Base-by-base conservation (phyloP, 1,140 invertebrate species). In the Zelostemma sp. region DNA sequence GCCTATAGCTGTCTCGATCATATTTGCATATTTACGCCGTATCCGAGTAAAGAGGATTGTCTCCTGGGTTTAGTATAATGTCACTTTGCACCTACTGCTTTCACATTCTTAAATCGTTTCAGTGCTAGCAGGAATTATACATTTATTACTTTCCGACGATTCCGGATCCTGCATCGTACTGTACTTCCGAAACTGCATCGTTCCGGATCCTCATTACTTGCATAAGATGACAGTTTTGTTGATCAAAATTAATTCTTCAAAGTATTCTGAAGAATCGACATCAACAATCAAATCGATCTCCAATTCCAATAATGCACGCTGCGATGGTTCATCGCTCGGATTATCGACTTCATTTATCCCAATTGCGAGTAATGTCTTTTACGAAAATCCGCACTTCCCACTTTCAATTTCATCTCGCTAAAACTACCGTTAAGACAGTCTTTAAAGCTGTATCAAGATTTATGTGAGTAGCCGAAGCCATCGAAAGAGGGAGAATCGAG, bases 21-120 rank as follows among this genome's bases (percentile, higher is more conserved):
- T 73, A 78, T 80, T 80, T 79, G 78, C 79, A 80, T 80, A 80
- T 79, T 80, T 79, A 76, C 77, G 69, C 41, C 62, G 62, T 67
- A 70, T 69, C 48, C 58, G 51, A 63, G 63, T 73, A 69, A 73
- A 73, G 72, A 73, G 66, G 67, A 69, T 67, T 69, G 72, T 73
- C 72, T 73, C 72, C 47, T 58, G 72, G 67, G 68, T 70, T 73
- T 65, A 68, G 64, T 70, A 73, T 72, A 72, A 72, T 67, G 63
- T 67, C 68, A 53, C 68, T 72, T 67, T 60, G 53, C 68, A 67
- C 68, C 55, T 67, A 48, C 58, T 51, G 41, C 31, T 25, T 46
- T 64, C 19, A 50, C 54, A 63, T 61, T 69, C 63, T 61, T 64
- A 31, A 56, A 63, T 55, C 40, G 25, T 45, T 64, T 55, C 43